Evolutionary conservation across 2,888 invertebrate species (phyloP).

Genomic region (Eueremaeus valkanovi): DNA sequence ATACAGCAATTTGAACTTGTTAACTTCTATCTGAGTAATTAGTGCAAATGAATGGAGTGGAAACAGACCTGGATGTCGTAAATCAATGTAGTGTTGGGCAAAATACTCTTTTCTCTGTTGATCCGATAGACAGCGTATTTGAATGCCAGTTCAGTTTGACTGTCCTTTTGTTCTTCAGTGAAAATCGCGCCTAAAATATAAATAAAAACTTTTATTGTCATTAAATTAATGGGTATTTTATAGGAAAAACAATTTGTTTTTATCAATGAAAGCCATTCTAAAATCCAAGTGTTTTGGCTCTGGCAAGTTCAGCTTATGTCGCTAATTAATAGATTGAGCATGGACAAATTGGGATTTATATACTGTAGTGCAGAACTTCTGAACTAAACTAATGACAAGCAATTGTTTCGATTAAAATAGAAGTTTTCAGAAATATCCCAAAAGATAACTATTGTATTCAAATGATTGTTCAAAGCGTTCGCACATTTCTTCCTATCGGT

Average conservation of each 20-base stretch:
- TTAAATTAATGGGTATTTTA: background rate
- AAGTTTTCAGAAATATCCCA: too few species aligned
- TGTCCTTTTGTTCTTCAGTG: conserved; percentile 80
- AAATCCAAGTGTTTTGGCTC: background rate
- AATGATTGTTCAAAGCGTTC: too few species aligned
- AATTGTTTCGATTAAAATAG: too few species aligned
- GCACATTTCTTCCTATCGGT: too few species aligned
- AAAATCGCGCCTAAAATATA: conserved; percentile 77
- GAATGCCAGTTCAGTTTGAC: conserved; percentile 82
- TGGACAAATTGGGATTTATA: background rate
- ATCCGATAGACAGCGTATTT: conserved; percentile 91
- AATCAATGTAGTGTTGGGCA: conserved; percentile 81
- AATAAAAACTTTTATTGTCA: conserved; percentile 45
- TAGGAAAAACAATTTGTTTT: too few species aligned
- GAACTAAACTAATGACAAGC: background rate
- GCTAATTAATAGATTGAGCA: background rate
- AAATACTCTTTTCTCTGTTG: conserved; percentile 75
- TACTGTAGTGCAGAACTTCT: background rate
- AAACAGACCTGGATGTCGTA: conserved; percentile 70
- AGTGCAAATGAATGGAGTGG: too few species aligned
- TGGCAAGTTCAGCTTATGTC: background rate
- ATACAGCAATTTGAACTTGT: too few species aligned
- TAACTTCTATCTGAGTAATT: too few species aligned
- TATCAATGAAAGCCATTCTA: background rate
- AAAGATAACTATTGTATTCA: too few species aligned